A percentile compares a stretch with the other conserved stretches of the same genome.
Conservation (phyloP, 2,113 vertebrate genomes). For the Pseudorasbora parva region DNA sequence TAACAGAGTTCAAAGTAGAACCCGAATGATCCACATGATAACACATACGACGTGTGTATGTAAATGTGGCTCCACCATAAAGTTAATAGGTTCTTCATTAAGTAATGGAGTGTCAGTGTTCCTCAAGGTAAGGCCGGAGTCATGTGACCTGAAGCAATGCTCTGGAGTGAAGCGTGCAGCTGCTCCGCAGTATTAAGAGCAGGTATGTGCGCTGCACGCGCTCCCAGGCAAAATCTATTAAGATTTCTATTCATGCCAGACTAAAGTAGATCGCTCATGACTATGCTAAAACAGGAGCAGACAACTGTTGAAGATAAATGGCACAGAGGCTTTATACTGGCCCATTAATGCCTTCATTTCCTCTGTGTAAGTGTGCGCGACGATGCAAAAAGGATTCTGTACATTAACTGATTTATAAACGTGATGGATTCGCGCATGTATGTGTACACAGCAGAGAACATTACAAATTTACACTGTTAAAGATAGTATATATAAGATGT, state of each 20-base stretch:
- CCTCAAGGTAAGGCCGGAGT: not conserved
- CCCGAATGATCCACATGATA: not conserved
- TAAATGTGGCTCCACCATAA: not conserved
- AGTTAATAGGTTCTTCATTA: not conserved
- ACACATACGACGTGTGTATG: not conserved
- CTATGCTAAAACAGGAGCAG: slow-evolving; percentile 9
- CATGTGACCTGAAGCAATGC: not conserved
- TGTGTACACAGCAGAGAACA: not conserved
- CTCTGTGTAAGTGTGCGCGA: not conserved
- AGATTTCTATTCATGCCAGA: slow-evolving; percentile 13
- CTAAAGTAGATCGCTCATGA: slow-evolving; percentile 6
- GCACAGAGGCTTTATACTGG: not conserved
- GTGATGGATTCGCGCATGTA: not conserved
- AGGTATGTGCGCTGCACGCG: not conserved
- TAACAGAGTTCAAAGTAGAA: not conserved
- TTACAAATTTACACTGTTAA: not conserved
- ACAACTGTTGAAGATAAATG: slow-evolving; percentile 2
- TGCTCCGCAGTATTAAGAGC: slow-evolving; percentile 4
- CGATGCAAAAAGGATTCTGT: not conserved
- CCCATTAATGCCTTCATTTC: not conserved
- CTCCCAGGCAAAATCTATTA: not conserved
- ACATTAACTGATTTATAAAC: not conserved
- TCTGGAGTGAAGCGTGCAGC: slow-evolving; percentile 7
- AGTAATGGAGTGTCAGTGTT: too few relatives aligned
- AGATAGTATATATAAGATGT: not conserved